These are phyloP conservation scores for Dastarcus helophoroides DNA, from an alignment of 2,888 invertebrate genomes.

Conservation along the genomic window DNA sequence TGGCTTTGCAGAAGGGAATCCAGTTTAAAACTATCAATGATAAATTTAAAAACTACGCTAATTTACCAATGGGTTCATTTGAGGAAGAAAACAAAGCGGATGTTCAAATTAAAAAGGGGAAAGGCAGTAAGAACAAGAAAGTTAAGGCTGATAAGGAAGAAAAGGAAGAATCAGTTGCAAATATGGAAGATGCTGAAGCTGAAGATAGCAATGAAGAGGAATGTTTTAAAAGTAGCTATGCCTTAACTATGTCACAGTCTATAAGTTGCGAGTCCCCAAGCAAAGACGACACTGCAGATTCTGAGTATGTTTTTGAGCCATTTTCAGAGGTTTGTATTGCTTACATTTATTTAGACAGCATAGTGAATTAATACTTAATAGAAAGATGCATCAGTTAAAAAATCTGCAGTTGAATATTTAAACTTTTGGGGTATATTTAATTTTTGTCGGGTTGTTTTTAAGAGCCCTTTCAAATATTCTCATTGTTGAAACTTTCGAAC, in stretches of 20 bases:
- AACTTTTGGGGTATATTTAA: too few species aligned
- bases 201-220: constrained; percentile 34
- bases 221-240: constrained; percentile 48
- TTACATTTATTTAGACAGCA: too few species aligned
- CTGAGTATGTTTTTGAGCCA: constrained; percentile 44
- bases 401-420: too few species aligned
- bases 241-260: constrained; percentile 57
- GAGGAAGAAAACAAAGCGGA: constrained; percentile 6
- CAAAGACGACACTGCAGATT: constrained; percentile 20
- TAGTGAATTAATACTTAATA: too few species aligned
- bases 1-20: constrained; percentile 48
- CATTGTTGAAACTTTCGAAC: too few species aligned
- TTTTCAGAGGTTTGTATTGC: constrained; percentile 58
- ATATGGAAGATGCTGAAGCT: constrained; percentile 15
- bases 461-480: too few species aligned
- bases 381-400: too few species aligned
- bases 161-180: constrained; percentile 21
- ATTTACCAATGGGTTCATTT: constrained; percentile 1
- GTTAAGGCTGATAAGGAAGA: constrained; percentile 20
- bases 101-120: constrained; percentile 6
- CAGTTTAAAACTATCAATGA: constrained; percentile 46
- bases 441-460: too few species aligned
- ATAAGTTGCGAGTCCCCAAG: constrained; percentile 9
- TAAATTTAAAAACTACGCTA: constrained; percentile 31
- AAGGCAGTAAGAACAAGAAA: constrained; percentile 17